These are phyloP conservation scores for Hecatera dysodea DNA, from an alignment of 2,888 invertebrate species.

Conservation along the genomic window DNA sequence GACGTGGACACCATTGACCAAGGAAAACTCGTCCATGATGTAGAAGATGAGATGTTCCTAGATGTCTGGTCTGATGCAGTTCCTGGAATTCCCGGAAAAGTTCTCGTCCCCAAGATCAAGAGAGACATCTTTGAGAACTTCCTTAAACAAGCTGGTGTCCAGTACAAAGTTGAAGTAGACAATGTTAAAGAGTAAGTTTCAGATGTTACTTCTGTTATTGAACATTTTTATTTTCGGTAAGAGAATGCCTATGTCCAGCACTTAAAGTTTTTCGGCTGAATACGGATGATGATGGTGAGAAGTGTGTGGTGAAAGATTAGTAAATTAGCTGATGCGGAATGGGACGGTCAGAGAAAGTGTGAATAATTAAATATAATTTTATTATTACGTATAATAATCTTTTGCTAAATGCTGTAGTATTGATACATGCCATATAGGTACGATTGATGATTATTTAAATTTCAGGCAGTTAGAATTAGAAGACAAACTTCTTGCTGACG, in stretches of 20 bases:
- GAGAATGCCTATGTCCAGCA: neutral
- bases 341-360: no score
- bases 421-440: neutral
- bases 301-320: no score
- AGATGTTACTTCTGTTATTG: neutral
- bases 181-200: slow-evolving; percentile 80
- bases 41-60: slow-evolving; percentile 67
- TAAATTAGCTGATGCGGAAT: no score
- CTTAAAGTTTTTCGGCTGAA: neutral
- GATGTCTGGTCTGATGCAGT: slow-evolving; percentile 77
- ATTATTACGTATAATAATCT: no score
- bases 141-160: slow-evolving; percentile 67
- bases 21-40: slow-evolving; percentile 67
- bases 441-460: neutral
- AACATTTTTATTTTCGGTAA: neutral
- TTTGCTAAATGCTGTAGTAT: neutral
- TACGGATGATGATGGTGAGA: neutral
- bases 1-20: slow-evolving; percentile 70
- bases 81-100: slow-evolving; percentile 70
- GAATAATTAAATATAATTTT: neutral
- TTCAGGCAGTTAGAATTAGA: slow-evolving; percentile 75
- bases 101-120: slow-evolving; percentile 72
- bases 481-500: slow-evolving; percentile 72
- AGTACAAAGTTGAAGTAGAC: slow-evolving; percentile 70
- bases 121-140: slow-evolving; percentile 69